phyloP scores from a whole-genome alignment of 2,113 vertebrate species.

The Eulemur macaco region DNA sequence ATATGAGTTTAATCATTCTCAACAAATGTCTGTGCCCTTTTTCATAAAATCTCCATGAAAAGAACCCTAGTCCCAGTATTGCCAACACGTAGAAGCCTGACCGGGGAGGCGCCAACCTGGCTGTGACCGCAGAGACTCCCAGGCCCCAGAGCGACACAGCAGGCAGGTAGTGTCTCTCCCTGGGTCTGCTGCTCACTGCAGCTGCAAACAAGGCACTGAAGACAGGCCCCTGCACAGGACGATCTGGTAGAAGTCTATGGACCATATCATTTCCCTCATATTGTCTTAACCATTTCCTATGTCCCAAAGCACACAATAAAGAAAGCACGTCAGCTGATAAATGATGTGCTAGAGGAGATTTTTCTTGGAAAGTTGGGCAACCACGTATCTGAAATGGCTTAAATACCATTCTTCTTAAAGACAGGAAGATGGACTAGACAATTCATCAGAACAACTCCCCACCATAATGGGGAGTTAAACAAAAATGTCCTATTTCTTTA shows the following conservation, averaged over 20 bases:
- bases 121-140: accelerated
- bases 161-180: background rate
- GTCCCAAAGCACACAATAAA: background rate
- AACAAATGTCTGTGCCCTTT: background rate
- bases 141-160: too few species aligned
- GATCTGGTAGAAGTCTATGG: background rate
- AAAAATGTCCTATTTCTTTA: background rate
- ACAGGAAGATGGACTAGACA: background rate
- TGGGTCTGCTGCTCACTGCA: background rate
- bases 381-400: background rate
- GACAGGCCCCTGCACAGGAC: background rate
- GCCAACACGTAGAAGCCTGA: background rate
- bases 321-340: background rate
- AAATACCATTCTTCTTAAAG: background rate
- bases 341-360: background rate
- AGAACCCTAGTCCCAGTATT: background rate
- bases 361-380: background rate
- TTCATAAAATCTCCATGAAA: background rate
- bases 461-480: background rate
- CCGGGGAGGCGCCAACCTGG: accelerated
- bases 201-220: background rate
- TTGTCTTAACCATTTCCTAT: background rate
- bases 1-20: background rate
- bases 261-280: background rate
- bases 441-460: background rate